Percentiles rank a stretch among this genome's conserved stretches.
Conservation (phyloP, 2,888 invertebrate genomes). For the Nymphalis c-album region DNA sequence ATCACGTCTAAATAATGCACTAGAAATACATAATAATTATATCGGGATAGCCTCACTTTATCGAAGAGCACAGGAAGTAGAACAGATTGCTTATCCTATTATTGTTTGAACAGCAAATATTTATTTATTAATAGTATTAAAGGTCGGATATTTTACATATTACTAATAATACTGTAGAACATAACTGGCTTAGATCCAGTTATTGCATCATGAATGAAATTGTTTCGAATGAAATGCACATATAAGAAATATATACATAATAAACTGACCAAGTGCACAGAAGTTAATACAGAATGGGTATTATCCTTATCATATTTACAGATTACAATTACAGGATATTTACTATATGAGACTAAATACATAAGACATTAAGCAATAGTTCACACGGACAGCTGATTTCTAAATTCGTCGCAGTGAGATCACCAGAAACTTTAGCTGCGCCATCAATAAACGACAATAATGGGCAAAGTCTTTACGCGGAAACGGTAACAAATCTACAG, state of each 20-base stretch:
- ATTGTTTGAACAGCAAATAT: background rate
- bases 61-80: constrained; percentile 5
- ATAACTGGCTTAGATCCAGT: constrained; percentile 34
- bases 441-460: constrained; percentile 38
- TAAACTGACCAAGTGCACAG: constrained; percentile 23
- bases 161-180: constrained; percentile 1
- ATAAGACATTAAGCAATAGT: constrained; percentile 42
- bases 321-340: background rate
- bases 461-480: constrained; percentile 31
- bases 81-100: constrained; percentile 8
- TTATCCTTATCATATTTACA: no score
- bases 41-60: background rate
- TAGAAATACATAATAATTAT: background rate
- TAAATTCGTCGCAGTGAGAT: constrained; percentile 60
- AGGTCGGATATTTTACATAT: background rate
- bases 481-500: constrained; percentile 30
- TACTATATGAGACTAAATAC: background rate
- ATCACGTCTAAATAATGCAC: background rate
- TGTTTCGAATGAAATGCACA: constrained; percentile 26
- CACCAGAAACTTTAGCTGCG: constrained; percentile 42
- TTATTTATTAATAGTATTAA: background rate
- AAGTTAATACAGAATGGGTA: no score
- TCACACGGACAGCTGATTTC: constrained; percentile 54
- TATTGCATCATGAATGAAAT: constrained; percentile 30
- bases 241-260: constrained; percentile 23